These are phyloP conservation scores for Rhopalosiphum nymphaeae DNA, from an alignment of 2,888 invertebrate genomes.

Conservation along the genomic window DNA sequence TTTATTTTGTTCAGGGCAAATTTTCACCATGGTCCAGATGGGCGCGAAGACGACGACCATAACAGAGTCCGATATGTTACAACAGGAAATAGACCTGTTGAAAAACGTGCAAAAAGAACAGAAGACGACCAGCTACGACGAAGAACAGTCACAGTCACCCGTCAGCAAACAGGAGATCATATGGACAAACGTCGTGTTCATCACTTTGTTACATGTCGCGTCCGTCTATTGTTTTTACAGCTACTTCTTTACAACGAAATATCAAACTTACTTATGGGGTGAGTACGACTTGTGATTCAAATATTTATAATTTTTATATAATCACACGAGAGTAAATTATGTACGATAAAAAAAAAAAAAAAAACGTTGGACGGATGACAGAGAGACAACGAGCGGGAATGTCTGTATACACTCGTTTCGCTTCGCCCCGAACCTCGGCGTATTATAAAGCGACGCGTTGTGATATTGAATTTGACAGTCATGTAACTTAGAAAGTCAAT, in stretches of 20 bases:
- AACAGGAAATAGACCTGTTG: background rate
- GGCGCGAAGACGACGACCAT: slow-evolving; percentile 39
- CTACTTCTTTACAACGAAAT: slow-evolving; percentile 40
- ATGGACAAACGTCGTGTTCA: slow-evolving; percentile 67
- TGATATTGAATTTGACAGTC: background rate
- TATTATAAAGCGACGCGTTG: background rate
- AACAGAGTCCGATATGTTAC: background rate
- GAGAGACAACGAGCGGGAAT: background rate
- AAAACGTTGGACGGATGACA: background rate
- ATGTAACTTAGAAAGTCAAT: background rate
- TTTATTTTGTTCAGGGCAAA: too few species aligned
- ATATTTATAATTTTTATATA: too few species aligned
- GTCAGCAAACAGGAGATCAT: slow-evolving; percentile 68
- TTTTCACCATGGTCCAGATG: slow-evolving; percentile 47
- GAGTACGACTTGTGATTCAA: slow-evolving; percentile 35
- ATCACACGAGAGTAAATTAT: too few species aligned
- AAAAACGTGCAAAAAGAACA: background rate
- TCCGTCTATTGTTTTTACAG: slow-evolving; percentile 62
- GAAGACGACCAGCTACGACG: background rate
- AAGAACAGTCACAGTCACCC: background rate
- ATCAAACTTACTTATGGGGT: slow-evolving; percentile 66
- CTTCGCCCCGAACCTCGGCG: background rate
- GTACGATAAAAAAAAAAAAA: too few species aligned
- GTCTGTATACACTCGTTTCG: background rate
- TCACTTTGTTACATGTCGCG: slow-evolving; percentile 66